Conservation (phyloP, 1,140 invertebrate genomes). For the Hylaeus volcanicus region DNA sequence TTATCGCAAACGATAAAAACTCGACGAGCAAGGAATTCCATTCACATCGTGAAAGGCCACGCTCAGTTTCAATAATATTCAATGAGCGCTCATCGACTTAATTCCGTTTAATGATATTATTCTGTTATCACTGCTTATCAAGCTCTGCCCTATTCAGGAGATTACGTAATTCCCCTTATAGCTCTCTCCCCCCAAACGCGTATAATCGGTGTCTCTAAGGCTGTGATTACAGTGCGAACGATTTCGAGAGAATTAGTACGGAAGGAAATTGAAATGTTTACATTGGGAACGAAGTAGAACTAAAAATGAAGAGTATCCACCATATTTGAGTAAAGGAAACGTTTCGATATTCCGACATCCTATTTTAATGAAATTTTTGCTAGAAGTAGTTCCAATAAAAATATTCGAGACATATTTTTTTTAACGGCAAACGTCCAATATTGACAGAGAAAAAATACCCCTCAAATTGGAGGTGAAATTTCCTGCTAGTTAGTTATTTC, state of each 20-base stretch:
- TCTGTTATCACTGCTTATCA: background rate
- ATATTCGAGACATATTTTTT: no score
- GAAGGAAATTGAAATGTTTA: no score
- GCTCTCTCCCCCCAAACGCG: background rate
- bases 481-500: no score
- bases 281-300: no score
- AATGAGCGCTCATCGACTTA: background rate
- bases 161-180: background rate
- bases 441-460: no score
- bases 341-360: no score
- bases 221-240: background rate
- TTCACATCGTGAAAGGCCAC: background rate
- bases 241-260: background rate
- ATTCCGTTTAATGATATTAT: background rate
- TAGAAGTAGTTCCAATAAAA: no score
- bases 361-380: no score
- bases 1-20: background rate
- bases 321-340: no score
- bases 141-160: background rate
- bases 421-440: no score
- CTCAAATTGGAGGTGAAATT: no score
- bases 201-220: background rate
- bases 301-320: no score
- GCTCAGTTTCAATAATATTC: background rate
- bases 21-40: background rate